phyloP scores from a whole-genome alignment of 2,797 vertebrate species.

The Naso thynnoides region DNA sequence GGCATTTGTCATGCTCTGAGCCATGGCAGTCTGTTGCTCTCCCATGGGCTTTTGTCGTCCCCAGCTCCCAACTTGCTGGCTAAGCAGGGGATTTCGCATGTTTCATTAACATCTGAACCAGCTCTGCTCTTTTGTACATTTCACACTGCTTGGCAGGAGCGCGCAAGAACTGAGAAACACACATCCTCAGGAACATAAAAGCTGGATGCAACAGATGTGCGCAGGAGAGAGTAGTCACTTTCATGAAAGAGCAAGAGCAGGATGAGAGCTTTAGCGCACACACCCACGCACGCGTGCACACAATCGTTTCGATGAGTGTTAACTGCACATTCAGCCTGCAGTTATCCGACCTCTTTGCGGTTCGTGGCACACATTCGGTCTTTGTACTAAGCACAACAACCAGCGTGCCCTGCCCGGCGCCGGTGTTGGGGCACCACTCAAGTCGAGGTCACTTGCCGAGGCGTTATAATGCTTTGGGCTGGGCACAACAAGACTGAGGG shows the following conservation, averaged over 20 bases:
- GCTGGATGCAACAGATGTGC: conserved; percentile 11
- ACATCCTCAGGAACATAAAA: conserved; percentile 8
- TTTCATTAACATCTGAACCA: conserved; percentile 89
- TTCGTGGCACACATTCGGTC: conserved; percentile 53
- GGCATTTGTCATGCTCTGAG: conserved; percentile 89
- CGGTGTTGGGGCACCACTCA: conserved; percentile 67
- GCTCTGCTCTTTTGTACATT: conserved; percentile 73
- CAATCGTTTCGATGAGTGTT: conserved; percentile 29
- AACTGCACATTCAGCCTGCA: conserved; percentile 51
- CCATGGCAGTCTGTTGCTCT: conserved; percentile 84
- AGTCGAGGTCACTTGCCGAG: conserved; percentile 74
- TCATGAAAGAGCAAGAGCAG: conserved; percentile 33
- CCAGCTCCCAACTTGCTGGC: conserved; percentile 85
- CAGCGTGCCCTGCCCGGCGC: conserved; percentile 49
- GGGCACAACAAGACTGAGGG: conserved; percentile 72
- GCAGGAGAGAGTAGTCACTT: conserved; percentile 25
- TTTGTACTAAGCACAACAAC: conserved; percentile 62
- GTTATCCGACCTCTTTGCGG: conserved; percentile 51
- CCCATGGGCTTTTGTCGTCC: conserved; percentile 87
- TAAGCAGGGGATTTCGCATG: conserved; percentile 88
- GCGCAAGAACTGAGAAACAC: not conserved
- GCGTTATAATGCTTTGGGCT: conserved; percentile 77
- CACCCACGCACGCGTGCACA: not conserved
- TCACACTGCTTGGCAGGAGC: conserved; percentile 45
- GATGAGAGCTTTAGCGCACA: conserved; percentile 40